These are phyloP conservation scores for Ailurus styani DNA, from an alignment of 2,113 vertebrate species.

Conservation along the genomic window DNA sequence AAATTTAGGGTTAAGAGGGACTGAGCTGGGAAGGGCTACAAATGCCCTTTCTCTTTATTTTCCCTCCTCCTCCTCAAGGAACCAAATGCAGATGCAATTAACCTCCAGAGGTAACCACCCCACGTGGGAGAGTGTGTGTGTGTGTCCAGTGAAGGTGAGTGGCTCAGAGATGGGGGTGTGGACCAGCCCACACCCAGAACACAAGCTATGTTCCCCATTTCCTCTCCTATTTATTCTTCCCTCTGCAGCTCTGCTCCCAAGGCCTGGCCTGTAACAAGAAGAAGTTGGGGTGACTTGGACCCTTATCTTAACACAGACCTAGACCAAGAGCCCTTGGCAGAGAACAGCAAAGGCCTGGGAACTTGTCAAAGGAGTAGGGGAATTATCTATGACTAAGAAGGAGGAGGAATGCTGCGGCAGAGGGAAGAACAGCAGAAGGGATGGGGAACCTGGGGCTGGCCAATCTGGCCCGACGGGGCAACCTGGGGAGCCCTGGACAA, in stretches of 20 bases:
- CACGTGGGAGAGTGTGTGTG: neutral
- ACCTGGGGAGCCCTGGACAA: conserved; percentile 57
- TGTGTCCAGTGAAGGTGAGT: neutral
- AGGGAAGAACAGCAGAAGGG: conserved; percentile 63
- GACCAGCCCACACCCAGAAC: neutral
- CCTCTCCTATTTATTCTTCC: neutral
- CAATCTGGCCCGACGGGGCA: conserved; percentile 70
- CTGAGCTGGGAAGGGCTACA: neutral
- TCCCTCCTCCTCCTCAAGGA: neutral
- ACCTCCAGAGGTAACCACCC: neutral
- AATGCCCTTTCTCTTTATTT: neutral
- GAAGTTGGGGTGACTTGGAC: neutral
- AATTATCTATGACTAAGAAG: conserved; percentile 60
- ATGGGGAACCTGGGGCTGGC: conserved; percentile 62
- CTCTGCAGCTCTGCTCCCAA: neutral
- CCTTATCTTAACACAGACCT: neutral
- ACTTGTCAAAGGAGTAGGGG: conserved; percentile 38
- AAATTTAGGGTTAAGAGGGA: neutral
- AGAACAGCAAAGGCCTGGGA: conserved; percentile 14
- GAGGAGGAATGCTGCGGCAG: conserved; percentile 53
- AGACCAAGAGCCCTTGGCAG: conserved; percentile 39
- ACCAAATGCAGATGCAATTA: neutral
- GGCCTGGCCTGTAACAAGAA: neutral
- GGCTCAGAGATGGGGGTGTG: neutral
- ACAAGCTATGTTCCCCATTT: neutral